Evolutionary conservation across 2,888 invertebrate genomes (phyloP).

Genomic region (Notodonta dromedarius): DNA sequence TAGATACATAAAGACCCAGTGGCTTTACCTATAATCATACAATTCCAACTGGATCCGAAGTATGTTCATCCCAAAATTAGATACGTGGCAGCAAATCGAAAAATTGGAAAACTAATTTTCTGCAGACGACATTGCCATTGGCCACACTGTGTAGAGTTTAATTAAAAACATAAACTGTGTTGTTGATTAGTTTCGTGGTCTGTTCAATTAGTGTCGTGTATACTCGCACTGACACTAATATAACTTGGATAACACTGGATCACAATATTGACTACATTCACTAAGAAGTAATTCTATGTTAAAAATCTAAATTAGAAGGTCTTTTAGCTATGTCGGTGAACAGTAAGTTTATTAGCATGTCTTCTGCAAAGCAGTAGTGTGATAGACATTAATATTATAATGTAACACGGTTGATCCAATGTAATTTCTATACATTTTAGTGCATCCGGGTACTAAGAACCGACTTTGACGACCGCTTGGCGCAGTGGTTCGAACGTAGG

Average conservation of each 20-base stretch:
- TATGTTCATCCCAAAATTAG: slow-evolving; percentile 14
- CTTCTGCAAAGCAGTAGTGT: too few relatives aligned
- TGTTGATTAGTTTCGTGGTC: slow-evolving; percentile 37
- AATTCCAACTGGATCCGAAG: not conserved
- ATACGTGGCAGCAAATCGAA: slow-evolving; percentile 30
- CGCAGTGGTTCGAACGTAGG: too few relatives aligned
- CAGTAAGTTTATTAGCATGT: not conserved
- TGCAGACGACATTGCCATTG: slow-evolving; percentile 23
- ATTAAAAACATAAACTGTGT: slow-evolving; percentile 41
- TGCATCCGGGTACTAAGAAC: too few relatives aligned
- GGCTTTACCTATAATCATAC: not conserved
- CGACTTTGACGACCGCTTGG: too few relatives aligned
- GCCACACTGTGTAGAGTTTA: slow-evolving; percentile 36
- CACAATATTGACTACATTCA: not conserved
- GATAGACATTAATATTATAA: too few relatives aligned
- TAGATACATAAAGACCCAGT: too few relatives aligned
- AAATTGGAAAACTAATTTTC: slow-evolving; percentile 33
- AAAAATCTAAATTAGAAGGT: not conserved
- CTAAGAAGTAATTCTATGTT: not conserved
- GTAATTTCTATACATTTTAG: too few relatives aligned
- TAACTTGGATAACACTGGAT: not conserved
- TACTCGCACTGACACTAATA: not conserved
- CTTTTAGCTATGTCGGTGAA: not conserved
- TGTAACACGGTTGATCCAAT: too few relatives aligned
- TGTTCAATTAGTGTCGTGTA: slow-evolving; percentile 8